Evolutionary conservation across 2,113 vertebrate genomes (phyloP), one percentile per base, ranked within the genome.

Genomic region (Bagarius yarrelli): DNA sequence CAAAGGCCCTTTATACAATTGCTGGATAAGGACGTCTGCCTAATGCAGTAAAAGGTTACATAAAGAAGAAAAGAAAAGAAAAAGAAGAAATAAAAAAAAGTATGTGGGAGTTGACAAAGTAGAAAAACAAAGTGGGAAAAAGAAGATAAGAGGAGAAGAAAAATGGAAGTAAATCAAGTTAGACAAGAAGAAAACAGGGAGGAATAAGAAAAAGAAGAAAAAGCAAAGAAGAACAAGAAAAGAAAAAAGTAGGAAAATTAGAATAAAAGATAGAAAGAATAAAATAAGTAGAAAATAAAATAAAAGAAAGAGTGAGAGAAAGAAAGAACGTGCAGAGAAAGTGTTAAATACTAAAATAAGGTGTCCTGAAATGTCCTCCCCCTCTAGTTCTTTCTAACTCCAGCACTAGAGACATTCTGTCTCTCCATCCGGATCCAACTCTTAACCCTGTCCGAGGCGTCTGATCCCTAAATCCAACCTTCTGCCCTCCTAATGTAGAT

Each of bases 301-400:
- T n/a, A n/a, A n/a, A n/a, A n/a, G n/a, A n/a, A n/a, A n/a, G 59
- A 30, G 25, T 15, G 25, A 61, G 59, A 30, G 60, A 63, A 15
- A 27, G 57, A 36, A 2, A 19, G 61, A 21, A 30, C 2, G 0
- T 9, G 30, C 32, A 13, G 25, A 21, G 2, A 5, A 40, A 34
- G n/a, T 19, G n/a, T 9, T 13, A 13, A 40, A 40, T 15, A 3
- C 40, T 70, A n/a, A 15, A 50, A 16, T 50, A 44, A 50, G 18
- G 40, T 70, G 14, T 70, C n/a, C 67, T 70, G 64, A 67, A 67
- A 67, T 44, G 64, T 44, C 34, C 36, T 67, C 34, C 34, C 14
- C 40, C 61, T 1, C 34, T 64, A 34, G 19, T 67, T 66, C 34
- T 67, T 40, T 13, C 34, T 5, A 19, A 19, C 19, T 66, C 66